These are phyloP conservation scores for Miichthys miiuy DNA, from an alignment of 2,797 vertebrate genomes.

Conservation along the genomic window DNA sequence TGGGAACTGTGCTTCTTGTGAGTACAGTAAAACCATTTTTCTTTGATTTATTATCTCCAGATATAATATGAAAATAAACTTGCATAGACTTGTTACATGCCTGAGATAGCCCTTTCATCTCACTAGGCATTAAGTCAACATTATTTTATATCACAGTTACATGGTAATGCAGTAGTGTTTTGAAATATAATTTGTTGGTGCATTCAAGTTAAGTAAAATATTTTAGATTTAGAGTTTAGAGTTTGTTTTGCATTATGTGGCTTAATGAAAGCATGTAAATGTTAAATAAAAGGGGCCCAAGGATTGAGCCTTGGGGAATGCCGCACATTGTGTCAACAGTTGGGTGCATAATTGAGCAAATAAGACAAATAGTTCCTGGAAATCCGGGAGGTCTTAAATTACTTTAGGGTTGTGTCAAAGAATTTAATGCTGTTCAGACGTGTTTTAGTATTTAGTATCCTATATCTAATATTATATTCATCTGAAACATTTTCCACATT, in stretches of 20 bases:
- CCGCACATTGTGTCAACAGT: background rate
- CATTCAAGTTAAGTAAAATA: background rate
- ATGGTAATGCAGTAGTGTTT: background rate
- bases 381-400: background rate
- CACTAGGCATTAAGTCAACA: background rate
- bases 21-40: background rate
- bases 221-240: background rate
- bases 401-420: background rate
- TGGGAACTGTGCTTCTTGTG: slow-evolving; percentile 1
- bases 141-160: background rate
- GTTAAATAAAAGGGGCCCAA: background rate
- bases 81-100: slow-evolving; percentile 6
- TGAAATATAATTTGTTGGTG: background rate
- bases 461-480: background rate
- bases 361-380: background rate
- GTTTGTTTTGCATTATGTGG: slow-evolving; percentile 3
- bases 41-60: background rate
- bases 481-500: background rate
- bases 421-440: background rate
- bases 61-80: slow-evolving; percentile 7
- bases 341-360: background rate
- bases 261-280: background rate
- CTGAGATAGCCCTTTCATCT: background rate
- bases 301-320: slow-evolving; percentile 8
- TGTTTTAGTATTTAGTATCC: background rate